phyloP scores from a whole-genome alignment of 2,797 vertebrate genomes.

The Euphonia xanthogaster region DNA sequence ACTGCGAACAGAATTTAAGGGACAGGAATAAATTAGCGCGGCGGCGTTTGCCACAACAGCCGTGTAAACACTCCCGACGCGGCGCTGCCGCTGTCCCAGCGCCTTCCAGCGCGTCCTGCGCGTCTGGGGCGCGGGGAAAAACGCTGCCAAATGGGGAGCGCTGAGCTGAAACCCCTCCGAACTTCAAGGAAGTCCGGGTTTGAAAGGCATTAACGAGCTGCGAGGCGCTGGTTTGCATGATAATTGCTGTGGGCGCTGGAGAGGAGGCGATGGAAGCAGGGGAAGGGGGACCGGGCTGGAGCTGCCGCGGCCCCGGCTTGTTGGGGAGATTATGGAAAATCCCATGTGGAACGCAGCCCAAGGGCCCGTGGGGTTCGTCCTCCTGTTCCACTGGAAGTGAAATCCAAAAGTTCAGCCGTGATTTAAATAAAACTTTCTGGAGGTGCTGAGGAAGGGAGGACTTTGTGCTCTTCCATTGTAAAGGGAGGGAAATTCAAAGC shows the following conservation, averaged over 20 bases:
- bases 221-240: slow-evolving; percentile 74
- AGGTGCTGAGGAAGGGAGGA: neutral
- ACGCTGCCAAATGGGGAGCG: slow-evolving; percentile 55
- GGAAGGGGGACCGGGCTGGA: neutral
- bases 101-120: slow-evolving; percentile 16
- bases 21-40: slow-evolving; percentile 71
- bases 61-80: slow-evolving; percentile 66
- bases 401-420: neutral
- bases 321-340: neutral
- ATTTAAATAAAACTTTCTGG: neutral
- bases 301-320: neutral
- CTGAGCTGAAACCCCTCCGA: slow-evolving; percentile 67
- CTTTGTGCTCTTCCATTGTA: neutral
- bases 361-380: accelerated
- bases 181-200: slow-evolving; percentile 78
- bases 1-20: slow-evolving; percentile 80
- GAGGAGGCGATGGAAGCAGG: slow-evolving; percentile 48
- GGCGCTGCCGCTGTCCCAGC: slow-evolving; percentile 35
- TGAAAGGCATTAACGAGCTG: slow-evolving; percentile 71
- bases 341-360: accelerated
- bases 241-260: slow-evolving; percentile 66
- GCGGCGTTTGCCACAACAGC: slow-evolving; percentile 63
- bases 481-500: neutral
- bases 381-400: neutral
- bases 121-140: slow-evolving; percentile 21